phyloP scores from a whole-genome alignment of 1,140 invertebrate species.

The Bombus waltoni region DNA sequence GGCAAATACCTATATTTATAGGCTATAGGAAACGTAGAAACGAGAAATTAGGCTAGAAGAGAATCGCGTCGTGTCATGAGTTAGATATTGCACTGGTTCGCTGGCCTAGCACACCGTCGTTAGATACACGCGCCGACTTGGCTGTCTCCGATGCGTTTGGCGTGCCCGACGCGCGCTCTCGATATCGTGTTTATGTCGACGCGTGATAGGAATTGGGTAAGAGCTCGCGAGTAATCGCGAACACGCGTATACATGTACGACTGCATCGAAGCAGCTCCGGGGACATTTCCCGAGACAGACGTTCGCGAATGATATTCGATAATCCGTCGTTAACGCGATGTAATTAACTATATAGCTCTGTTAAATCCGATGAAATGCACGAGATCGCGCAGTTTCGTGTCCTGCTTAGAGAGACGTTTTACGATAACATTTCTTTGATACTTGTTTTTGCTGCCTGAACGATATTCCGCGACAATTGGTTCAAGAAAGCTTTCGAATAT shows the following conservation, averaged over 20 bases:
- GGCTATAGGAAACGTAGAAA: background rate
- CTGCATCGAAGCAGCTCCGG: background rate
- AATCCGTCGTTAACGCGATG: background rate
- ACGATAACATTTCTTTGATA: too few relatives aligned
- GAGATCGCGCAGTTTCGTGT: background rate
- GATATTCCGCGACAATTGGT: too few relatives aligned
- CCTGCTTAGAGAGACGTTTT: too few relatives aligned
- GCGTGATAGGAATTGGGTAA: constrained; percentile 28
- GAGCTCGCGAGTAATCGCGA: background rate
- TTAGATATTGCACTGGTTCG: constrained; percentile 57
- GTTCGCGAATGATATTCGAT: background rate
- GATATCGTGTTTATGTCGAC: constrained; percentile 6
- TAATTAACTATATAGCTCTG: background rate
- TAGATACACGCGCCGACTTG: constrained; percentile 1
- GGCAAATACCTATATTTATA: too few relatives aligned
- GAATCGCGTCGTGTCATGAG: constrained; percentile 15
- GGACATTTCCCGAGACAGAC: background rate
- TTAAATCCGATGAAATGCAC: background rate
- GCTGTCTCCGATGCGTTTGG: constrained; percentile 1
- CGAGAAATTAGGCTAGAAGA: constrained; percentile 31
- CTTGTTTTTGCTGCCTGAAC: too few relatives aligned
- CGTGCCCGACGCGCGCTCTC: background rate
- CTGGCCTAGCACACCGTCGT: constrained; percentile 33
- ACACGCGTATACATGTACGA: background rate
- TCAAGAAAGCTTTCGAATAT: too few relatives aligned